Evolutionary conservation across 2,113 vertebrate species (phyloP), one percentile per base, ranked within the genome.

Genomic region (Nyctibius bracteatus): DNA sequence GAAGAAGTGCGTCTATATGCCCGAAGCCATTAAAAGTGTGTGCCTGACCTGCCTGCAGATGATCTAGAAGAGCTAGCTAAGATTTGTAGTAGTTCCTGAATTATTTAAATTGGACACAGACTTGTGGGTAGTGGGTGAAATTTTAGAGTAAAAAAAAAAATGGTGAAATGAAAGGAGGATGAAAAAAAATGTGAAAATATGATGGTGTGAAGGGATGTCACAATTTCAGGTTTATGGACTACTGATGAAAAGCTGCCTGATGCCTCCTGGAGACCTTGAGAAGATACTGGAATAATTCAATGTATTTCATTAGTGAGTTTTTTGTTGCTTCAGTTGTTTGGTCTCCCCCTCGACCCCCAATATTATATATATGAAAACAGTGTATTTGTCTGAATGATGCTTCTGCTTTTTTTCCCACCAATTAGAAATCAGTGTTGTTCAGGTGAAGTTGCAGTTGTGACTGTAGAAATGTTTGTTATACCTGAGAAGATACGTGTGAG

Each of bases 401-500:
- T 73, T 57, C 39, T 86, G 46, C 7, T 81, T 79, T 90, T 33
- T 65, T 4, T 0, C 10, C 18, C 63, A 44, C 17, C 4, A 35
- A 10, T 23, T 59, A 54, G 65, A 63, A 79, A 44, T 67, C 49
- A 39, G 18, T 23, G 19, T 25, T 81, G n/a, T 61, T 78, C 28
- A 24, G 20, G 12, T 65, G 62, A 82, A 55, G 41, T 37, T 85
- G 52, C 44, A 61, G 47, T 47, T 73, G 44, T 51, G 31, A 49
- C 58, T 81, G 30, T 87, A 63, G 59, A 73, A 81, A 24, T 66
- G 46, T 63, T 88, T 90, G 35, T 81, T 95, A 44, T 37, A 65
- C 31, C 41, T 2, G 1, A 78, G 46, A 72, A 81, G 51, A 28
- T 31, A 14, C 0, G 1, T 19, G 14, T 71, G 46, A 63, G 39